A percentile compares a stretch with the other conserved stretches of the same genome.
phyloP scores from a whole-genome alignment of 2,888 invertebrate species.

The Pedicia rivosa region DNA sequence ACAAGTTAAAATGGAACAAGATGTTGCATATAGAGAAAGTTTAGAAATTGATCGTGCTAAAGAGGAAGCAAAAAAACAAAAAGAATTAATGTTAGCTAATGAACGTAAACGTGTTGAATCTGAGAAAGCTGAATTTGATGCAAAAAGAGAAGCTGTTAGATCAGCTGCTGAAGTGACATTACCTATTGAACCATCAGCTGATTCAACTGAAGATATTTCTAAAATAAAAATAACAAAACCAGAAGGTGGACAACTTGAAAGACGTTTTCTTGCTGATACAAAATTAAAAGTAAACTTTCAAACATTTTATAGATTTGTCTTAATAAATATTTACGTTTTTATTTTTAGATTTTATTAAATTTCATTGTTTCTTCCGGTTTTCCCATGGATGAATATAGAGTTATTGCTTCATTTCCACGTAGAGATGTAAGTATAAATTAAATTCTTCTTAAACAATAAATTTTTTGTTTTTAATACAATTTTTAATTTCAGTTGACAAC shows the following conservation, averaged over 20 bases:
- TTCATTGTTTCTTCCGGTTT: constrained; percentile 80
- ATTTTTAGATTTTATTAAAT: constrained; percentile 70
- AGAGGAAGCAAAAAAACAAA: constrained; percentile 67
- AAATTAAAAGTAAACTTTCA: no score
- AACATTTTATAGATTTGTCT: no score
- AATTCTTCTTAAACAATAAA: no score
- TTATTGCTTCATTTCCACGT: constrained; percentile 86
- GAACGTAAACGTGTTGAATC: constrained; percentile 59
- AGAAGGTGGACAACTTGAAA: constrained; percentile 55
- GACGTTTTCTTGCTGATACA: constrained; percentile 42
- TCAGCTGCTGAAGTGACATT: constrained; percentile 57
- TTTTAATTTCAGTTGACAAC: no score
- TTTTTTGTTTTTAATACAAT: no score
- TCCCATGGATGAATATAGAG: constrained; percentile 74
- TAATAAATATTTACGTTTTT: no score
- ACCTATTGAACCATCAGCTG: constrained; percentile 52
- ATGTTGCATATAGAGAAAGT: constrained; percentile 82
- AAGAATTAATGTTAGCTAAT: constrained; percentile 46
- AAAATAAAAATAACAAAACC: constrained; percentile 74
- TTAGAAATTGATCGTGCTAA: constrained; percentile 59
- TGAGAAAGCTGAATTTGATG: constrained; percentile 44
- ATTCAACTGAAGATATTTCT: constrained; percentile 39
- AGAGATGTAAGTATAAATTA: constrained; percentile 73
- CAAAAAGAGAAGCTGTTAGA: constrained; percentile 43
- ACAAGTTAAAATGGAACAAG: constrained; percentile 82